Conservation (phyloP, 2,888 invertebrate species). For the Drosophila gaucha region DNA sequence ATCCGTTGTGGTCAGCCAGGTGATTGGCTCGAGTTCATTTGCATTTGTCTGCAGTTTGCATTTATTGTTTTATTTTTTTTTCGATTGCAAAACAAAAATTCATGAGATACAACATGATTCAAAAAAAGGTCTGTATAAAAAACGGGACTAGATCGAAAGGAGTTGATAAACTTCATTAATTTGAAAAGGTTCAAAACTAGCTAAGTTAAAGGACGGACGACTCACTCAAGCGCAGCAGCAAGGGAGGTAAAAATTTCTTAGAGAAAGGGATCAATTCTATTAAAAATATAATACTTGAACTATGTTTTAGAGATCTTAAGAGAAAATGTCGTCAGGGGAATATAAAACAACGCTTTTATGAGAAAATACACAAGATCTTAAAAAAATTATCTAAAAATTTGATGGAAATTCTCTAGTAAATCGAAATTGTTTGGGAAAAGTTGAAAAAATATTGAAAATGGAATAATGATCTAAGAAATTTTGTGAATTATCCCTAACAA, state of each 20-base stretch:
- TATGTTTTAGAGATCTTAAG: no score
- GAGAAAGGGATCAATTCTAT: no score
- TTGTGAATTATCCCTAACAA: background rate
- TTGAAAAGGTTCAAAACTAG: no score
- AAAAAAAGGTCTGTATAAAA: background rate
- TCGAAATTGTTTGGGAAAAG: no score
- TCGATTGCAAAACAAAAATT: conserved; percentile 13
- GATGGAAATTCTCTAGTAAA: background rate
- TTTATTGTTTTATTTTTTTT: conserved; percentile 1
- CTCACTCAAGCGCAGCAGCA: no score
- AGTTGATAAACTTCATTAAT: background rate
- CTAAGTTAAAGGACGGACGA: no score
- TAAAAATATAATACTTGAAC: no score
- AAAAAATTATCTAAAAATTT: no score
- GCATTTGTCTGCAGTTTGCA: conserved; percentile 58
- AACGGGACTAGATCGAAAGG: background rate
- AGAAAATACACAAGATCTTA: no score
- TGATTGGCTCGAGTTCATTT: conserved; percentile 61
- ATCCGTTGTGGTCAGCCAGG: conserved; percentile 52
- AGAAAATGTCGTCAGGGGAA: background rate
- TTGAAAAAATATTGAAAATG: no score
- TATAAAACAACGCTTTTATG: background rate
- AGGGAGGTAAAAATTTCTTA: no score
- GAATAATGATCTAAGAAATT: no score
- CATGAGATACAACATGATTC: conserved; percentile 16